phyloP scores from a whole-genome alignment of 2,888 invertebrate species.

The Temnothorax ravouxi region DNA sequence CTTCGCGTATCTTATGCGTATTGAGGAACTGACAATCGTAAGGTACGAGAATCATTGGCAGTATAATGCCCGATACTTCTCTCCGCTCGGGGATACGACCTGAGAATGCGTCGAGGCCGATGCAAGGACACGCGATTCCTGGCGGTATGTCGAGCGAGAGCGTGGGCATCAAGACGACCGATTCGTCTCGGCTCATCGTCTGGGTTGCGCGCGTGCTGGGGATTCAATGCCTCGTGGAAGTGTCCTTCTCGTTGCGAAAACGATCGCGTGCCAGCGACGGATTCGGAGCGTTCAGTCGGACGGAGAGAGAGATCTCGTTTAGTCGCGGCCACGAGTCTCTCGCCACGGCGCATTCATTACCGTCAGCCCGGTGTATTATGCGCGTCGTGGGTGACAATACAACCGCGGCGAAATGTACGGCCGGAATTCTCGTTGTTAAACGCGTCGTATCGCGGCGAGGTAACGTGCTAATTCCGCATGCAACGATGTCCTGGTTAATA shows the following conservation, averaged over 20 bases:
- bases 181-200: conserved; percentile 70
- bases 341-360: conserved; percentile 71
- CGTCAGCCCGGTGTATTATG: conserved; percentile 68
- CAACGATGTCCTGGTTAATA: conserved; percentile 26
- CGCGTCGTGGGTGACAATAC: conserved; percentile 69
- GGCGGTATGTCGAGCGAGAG: conserved; percentile 63
- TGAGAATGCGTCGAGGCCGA: conserved; percentile 62
- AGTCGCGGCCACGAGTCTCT: conserved; percentile 64
- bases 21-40: conserved; percentile 59
- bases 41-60: conserved; percentile 64
- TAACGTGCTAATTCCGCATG: conserved; percentile 52
- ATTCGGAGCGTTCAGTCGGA: conserved; percentile 59
- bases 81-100: conserved; percentile 52
- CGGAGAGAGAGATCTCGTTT: conserved; percentile 65
- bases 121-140: conserved; percentile 67
- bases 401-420: conserved; percentile 38
- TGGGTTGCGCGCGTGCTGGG: conserved; percentile 59
- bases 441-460: conserved; percentile 61
- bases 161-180: conserved; percentile 68
- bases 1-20: conserved; percentile 57
- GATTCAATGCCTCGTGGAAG: conserved; percentile 67
- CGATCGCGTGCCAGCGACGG: conserved; percentile 72
- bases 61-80: conserved; percentile 59
- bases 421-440: conserved; percentile 45
- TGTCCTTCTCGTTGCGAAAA: conserved; percentile 67